Evolutionary conservation across 1,140 invertebrate species (phyloP).

Genomic region (Bombus ignitus): DNA sequence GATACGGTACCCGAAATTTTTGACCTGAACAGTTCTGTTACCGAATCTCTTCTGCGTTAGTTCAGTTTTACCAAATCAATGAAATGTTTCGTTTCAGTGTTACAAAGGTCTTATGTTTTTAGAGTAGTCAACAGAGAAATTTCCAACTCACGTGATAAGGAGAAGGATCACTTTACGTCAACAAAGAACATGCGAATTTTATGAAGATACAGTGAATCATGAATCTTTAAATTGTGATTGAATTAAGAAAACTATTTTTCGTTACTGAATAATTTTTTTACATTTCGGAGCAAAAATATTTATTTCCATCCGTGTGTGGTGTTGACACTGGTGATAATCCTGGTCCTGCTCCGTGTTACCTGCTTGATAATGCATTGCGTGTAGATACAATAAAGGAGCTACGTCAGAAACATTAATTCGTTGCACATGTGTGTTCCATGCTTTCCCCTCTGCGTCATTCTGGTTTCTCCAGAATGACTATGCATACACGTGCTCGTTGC

Average conservation of each 20-base stretch:
- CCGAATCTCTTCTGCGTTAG: not conserved
- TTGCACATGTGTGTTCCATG: not conserved
- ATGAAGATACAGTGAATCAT: not conserved
- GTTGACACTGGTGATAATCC: not conserved
- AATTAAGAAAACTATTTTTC: not conserved
- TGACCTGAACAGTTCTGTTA: not conserved
- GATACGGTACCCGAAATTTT: not conserved
- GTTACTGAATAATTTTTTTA: not conserved
- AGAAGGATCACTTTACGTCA: not conserved
- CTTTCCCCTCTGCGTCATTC: slow-evolving; percentile 21
- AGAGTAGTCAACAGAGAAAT: not conserved
- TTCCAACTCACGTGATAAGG: not conserved
- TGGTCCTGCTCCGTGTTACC: not conserved
- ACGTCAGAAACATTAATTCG: not conserved
- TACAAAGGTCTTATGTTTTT: not conserved
- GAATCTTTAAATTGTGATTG: not conserved
- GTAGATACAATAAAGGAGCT: not conserved
- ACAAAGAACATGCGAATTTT: no score
- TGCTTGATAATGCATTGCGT: not conserved
- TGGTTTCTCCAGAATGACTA: not conserved
- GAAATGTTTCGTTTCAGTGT: not conserved
- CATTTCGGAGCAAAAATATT: not conserved
- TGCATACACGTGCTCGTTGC: slow-evolving; percentile 13
- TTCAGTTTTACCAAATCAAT: not conserved
- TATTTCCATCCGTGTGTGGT: no score